phyloP scores from a whole-genome alignment of 2,113 vertebrate species.

The Chitala chitala region DNA sequence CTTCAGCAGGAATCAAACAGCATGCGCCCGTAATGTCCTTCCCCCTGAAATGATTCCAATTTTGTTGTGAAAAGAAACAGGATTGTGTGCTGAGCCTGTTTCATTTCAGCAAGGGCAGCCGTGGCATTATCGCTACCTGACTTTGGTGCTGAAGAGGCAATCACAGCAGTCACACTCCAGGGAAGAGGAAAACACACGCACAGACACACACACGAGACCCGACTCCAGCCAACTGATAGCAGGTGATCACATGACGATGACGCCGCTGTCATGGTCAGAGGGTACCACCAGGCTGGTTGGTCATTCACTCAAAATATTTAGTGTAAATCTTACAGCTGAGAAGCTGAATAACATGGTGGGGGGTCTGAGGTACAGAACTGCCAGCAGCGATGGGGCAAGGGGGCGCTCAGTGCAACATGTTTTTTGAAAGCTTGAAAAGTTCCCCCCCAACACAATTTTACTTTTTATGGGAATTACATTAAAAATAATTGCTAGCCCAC shows the following conservation, averaged over 20 bases:
- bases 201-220: constrained; percentile 12
- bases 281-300: constrained; percentile 16
- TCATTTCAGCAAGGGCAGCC: constrained; percentile 50
- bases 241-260: constrained; percentile 71
- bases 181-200: constrained; percentile 30
- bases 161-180: constrained; percentile 66
- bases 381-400: too few relatives aligned
- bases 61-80: constrained; percentile 68
- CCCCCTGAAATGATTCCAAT: constrained; percentile 71
- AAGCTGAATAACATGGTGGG: background rate
- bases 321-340: background rate
- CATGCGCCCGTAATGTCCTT: constrained; percentile 37
- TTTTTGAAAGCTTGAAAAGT: too few relatives aligned
- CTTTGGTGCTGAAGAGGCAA: constrained; percentile 70
- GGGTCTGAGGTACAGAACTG: too few relatives aligned
- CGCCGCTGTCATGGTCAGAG: constrained; percentile 44
- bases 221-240: constrained; percentile 65
- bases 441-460: too few relatives aligned
- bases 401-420: too few relatives aligned
- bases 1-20: constrained; percentile 16
- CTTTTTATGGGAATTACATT: too few relatives aligned
- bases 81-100: constrained; percentile 69
- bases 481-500: too few relatives aligned
- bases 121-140: constrained; percentile 66
- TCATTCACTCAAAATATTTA: constrained; percentile 10